These are phyloP conservation scores for Strigamia maritima DNA, from an alignment of 2,888 invertebrate species.

Conservation along the genomic window DNA sequence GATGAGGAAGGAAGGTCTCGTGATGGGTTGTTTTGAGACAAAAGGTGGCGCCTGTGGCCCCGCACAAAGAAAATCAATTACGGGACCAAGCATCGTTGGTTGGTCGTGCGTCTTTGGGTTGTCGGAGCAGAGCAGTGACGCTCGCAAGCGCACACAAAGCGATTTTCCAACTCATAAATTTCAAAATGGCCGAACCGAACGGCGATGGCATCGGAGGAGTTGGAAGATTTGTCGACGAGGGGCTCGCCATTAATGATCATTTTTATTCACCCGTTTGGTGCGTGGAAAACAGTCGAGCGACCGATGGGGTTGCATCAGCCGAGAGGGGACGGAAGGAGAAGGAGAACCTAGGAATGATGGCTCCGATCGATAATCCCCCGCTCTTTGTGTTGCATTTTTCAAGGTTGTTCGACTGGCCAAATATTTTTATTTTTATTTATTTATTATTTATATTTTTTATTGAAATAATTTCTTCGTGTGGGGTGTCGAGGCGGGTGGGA, in stretches of 20 bases:
- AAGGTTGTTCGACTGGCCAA: too few species aligned
- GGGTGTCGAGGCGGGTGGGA: background rate
- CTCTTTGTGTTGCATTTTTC: background rate
- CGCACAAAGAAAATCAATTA: slow-evolving; percentile 36
- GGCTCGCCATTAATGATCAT: slow-evolving; percentile 34
- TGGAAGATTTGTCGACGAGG: slow-evolving; percentile 34
- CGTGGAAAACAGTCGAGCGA: background rate
- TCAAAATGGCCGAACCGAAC: background rate
- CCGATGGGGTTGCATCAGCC: background rate
- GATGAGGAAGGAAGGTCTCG: background rate
- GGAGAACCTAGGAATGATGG: too few species aligned
- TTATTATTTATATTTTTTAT: too few species aligned
- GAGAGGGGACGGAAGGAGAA: background rate
- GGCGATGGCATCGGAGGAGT: background rate
- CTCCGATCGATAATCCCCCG: background rate
- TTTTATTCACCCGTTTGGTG: slow-evolving; percentile 22
- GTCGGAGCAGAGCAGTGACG: background rate
- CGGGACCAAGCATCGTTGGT: slow-evolving; percentile 12
- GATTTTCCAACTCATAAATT: slow-evolving; percentile 38
- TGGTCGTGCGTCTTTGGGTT: background rate
- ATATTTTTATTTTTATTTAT: background rate
- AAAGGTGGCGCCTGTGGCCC: slow-evolving; percentile 17
- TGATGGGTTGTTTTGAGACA: too few species aligned
- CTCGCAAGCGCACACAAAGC: slow-evolving; percentile 26
- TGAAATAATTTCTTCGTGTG: too few species aligned